Conservation (phyloP, 2,113 vertebrate genomes). For the Eonycteris spelaea region DNA sequence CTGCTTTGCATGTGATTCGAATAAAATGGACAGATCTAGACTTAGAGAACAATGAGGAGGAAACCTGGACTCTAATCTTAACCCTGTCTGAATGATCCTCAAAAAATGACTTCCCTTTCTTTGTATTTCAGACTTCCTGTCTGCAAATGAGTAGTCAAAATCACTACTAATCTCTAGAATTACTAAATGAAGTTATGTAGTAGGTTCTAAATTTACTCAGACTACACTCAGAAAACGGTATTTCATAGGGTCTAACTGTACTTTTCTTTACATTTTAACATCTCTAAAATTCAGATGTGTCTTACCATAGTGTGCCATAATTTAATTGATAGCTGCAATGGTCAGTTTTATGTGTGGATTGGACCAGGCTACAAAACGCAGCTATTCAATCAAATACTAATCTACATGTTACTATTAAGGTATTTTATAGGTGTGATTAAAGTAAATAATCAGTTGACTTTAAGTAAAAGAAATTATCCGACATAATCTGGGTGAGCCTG, state of each 20-base stretch:
- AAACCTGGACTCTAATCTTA: neutral
- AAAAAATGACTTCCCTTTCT: conserved; percentile 3
- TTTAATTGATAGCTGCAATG: neutral
- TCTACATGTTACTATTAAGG: neutral
- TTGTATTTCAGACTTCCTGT: neutral
- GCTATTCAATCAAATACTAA: conserved; percentile 14
- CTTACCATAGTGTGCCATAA: neutral
- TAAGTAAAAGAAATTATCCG: neutral
- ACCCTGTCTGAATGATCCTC: neutral
- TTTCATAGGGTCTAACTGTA: neutral
- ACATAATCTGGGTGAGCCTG: neutral
- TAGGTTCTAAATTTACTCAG: neutral
- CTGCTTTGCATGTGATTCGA: neutral
- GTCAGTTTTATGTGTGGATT: neutral
- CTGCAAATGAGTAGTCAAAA: neutral
- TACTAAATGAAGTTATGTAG: neutral
- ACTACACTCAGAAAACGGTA: neutral
- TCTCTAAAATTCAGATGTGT: neutral
- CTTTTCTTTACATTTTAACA: neutral
- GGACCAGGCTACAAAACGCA: neutral
- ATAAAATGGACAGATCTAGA: neutral
- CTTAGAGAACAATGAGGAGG: neutral
- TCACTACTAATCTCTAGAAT: conserved; percentile 20
- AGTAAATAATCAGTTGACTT: neutral
- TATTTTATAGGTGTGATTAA: neutral